Conservation (phyloP, 1,140 invertebrate species). For the Triops longicaudatus region DNA sequence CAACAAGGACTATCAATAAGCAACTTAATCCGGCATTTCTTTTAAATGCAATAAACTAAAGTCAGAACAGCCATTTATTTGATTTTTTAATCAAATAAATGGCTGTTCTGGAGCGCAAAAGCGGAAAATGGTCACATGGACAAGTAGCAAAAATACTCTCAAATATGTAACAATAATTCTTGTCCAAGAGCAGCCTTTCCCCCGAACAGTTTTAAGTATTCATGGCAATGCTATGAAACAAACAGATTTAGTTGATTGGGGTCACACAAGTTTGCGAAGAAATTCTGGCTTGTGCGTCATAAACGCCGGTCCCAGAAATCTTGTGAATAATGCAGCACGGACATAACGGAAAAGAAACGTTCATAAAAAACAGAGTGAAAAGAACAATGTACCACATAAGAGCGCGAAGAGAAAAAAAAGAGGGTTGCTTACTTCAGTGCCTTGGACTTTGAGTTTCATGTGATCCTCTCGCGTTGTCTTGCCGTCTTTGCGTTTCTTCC, state of each 20-base stretch:
- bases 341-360: neutral
- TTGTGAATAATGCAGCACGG: neutral
- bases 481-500: conserved; percentile 97
- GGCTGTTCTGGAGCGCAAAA: too few species aligned
- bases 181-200: too few species aligned
- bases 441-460: conserved; percentile 97
- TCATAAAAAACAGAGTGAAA: neutral
- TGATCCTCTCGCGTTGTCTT: conserved; percentile 97
- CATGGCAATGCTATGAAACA: neutral
- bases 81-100: too few species aligned
- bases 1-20: too few species aligned
- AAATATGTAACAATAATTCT: too few species aligned
- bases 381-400: neutral
- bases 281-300: neutral
- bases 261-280: conserved; percentile 3
- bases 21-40: too few species aligned
- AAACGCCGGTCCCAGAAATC: neutral
- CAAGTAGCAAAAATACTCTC: too few species aligned
- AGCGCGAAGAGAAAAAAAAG: neutral
- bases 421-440: conserved; percentile 64
- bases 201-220: neutral
- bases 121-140: too few species aligned
- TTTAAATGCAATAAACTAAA: too few species aligned
- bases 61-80: too few species aligned
- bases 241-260: neutral